phyloP scores from a whole-genome alignment of 92 coral and sea anemone genomes.

The Chrysogorgia sp. region DNA sequence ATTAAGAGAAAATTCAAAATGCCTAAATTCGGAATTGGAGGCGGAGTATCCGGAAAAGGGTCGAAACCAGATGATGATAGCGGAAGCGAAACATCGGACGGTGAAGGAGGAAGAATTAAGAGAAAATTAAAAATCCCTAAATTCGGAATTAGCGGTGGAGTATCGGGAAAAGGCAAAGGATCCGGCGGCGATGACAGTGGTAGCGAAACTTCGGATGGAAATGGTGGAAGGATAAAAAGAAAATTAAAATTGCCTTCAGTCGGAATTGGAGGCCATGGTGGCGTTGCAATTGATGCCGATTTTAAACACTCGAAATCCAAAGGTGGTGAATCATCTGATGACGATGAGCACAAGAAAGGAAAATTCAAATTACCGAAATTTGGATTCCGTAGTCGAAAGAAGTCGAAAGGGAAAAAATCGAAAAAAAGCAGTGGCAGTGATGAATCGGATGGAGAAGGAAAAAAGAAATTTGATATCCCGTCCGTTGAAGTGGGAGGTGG shows the following conservation, averaged over 20 bases:
- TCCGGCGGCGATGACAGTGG: background rate
- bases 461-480: background rate
- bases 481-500: background rate
- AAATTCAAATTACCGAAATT: conserved; percentile 9
- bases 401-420: background rate
- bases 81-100: conserved; percentile 21
- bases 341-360: conserved; percentile 10
- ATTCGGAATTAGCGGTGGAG: background rate
- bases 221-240: conserved; percentile 30
- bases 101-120: conserved; percentile 22
- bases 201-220: conserved; percentile 17
- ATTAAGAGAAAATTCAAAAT: background rate
- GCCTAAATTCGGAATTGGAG: background rate
- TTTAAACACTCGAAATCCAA: background rate
- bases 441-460: conserved; percentile 14
- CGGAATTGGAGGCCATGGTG: too few species aligned
- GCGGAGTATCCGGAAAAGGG: background rate
- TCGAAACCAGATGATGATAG: background rate
- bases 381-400: conserved; percentile 5
- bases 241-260: conserved; percentile 16
- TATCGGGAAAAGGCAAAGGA: background rate
- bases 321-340: too few species aligned
- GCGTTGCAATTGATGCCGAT: background rate
- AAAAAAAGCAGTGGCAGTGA: conserved; percentile 6
- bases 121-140: conserved; percentile 16